Evolutionary conservation across 92 coral and sea anemone species (phyloP), one percentile per base, ranked within the genome.

Genomic region (Umimayanthus chanpuru): DNA sequence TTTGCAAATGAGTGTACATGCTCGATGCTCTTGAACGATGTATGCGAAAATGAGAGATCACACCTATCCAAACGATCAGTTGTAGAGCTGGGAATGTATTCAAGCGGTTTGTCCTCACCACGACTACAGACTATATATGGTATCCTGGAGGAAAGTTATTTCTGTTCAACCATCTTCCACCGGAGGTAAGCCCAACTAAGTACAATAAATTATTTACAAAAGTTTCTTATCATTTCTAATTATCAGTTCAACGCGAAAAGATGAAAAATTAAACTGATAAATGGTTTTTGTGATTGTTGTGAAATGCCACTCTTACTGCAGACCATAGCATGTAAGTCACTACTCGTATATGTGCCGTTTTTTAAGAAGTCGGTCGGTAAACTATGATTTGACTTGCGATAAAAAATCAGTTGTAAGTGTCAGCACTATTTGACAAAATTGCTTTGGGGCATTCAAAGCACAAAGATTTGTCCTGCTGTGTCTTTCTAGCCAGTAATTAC

Each of bases 161-260:
- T 5, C 40, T 73, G 2, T 39, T 73, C 41, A 30, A 15, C 39
- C 1, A 32, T 47, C 47, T 20, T 73, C 77, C 23, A 36, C 77
- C 23, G 77, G 41, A 73, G 77, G 77, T 73, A 73, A 73, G 77
- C 77, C 77, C 6, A 73, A 21, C 1, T 15, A 73, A 73, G 26
- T 73, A 73, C 21, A 4, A 15, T 73, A 20, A 15, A 53, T 39
- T 73, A 14, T 30, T 73, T 32, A 5, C 44, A 73, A 12, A 61
- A 21, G 68, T 73, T 73, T 73, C 41, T 73, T 36, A 73, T 73
- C 9, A 15, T 29, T 32, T 72, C 1, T 61, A 61, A 61, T 61
- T 61, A 61, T 61, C 68, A 61, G 68, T 61, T 23, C 58, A 53
- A 53, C 58, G 14, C 58, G 58, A 14, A 61, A 23, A 61, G 68